Base-by-base conservation (phyloP, 92 coral and sea anemone species). In the Heteractis magnifica region DNA sequence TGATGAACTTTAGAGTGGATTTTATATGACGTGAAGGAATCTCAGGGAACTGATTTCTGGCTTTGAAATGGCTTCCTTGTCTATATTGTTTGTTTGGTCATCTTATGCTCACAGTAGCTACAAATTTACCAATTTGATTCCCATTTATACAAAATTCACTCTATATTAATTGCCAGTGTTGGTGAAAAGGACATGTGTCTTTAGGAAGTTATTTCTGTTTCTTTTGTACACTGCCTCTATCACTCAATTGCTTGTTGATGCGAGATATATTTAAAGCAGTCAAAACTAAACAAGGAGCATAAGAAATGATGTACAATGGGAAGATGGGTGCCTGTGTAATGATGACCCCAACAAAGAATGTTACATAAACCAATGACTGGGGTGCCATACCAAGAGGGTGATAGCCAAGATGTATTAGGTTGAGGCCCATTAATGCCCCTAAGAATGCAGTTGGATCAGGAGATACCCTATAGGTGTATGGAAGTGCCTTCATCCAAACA, bases 311-410 rank as follows among this genome's bases (percentile, higher is more conserved):
- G 81, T 89, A 84, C 23, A 91, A 78, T 70, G 91, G 98, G 26
- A 94, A 77, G 53, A 89, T 16, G 0, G 95, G 90, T 56, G 95
- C 89, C 75, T 94, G 98, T 19, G 95, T 89, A 51, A 94, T 89
- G 55, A 86, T 75, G 80, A 94, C 82, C 52, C 93, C 92, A n/a
- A 92, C 76, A 78, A 89, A 52, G 73, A 94, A 94, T 48, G 93
- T 83, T 1, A 92, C 86, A 84, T 94, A 94, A 10, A 91, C 92
- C 73, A 94, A 56, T 11, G 92, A 91, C 84, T 79, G 90, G 4
- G 98, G 95, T 19, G 93, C 91, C 44, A 34, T 84, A 8, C 84
- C 86, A 5, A 87, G 87, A 6, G 93, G 93, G 68, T 91, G 90
- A 74, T 86, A 91, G 41, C 83, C 89, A 16, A 89, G 71, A 48